A percentile compares a stretch with the other conserved stretches of the same genome.
phyloP scores from a whole-genome alignment of 2,113 vertebrate genomes.

The Salvator merianae region DNA sequence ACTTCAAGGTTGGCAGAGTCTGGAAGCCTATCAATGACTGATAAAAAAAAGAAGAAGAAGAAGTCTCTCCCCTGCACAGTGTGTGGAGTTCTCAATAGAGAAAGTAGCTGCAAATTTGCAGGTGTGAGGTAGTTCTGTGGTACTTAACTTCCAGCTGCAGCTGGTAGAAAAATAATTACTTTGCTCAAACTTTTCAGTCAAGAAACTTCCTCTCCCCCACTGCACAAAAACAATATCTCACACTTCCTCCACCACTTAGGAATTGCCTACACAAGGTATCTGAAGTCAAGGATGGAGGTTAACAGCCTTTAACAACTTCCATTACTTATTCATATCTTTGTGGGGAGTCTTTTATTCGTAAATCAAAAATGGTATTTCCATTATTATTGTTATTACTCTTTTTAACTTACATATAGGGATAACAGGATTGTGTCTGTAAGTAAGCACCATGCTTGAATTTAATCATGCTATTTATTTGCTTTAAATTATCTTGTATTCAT shows the following conservation, averaged over 20 bases:
- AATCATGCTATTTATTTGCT: conserved; percentile 74
- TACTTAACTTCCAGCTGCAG: conserved; percentile 27
- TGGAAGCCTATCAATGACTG: conserved; percentile 50
- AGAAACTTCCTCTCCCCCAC: conserved; percentile 35
- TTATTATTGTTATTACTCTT: conserved; percentile 65
- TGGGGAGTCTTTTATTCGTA: conserved; percentile 61
- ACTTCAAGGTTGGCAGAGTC: conserved; percentile 57
- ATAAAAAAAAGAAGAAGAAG: too few relatives aligned
- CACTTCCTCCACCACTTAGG: not conserved
- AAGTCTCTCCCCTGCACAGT: conserved; percentile 54
- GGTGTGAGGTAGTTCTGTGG: conserved; percentile 34
- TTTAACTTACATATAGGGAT: conserved; percentile 52
- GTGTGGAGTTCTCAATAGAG: conserved; percentile 49
- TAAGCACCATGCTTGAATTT: conserved; percentile 66
- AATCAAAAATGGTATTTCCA: conserved; percentile 64
- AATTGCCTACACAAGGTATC: conserved; percentile 15
- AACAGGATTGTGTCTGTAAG: conserved; percentile 66
- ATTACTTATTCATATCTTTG: conserved; percentile 44
- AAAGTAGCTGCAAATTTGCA: conserved; percentile 39
- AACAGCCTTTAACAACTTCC: conserved; percentile 49
- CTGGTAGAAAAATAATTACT: conserved; percentile 36
- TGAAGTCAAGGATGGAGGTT: conserved; percentile 48
- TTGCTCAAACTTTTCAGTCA: conserved; percentile 51
- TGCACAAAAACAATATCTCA: not conserved
- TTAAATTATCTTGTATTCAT: conserved; percentile 70